Base-by-base conservation (phyloP, 2,113 vertebrate genomes). In the Fregata magnificens region DNA sequence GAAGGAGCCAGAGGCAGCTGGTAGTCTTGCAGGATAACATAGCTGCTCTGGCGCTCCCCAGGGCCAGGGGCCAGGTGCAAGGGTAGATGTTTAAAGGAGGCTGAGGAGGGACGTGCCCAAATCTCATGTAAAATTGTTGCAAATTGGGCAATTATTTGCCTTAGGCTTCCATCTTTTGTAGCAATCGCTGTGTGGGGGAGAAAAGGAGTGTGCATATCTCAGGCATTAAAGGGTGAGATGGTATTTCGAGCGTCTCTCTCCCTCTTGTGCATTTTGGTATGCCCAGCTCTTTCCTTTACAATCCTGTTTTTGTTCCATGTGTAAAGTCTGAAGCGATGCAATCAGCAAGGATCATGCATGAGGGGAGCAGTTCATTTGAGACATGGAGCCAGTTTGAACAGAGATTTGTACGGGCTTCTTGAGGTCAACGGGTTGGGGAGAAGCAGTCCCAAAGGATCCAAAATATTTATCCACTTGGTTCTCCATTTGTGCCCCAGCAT, bases 301-400 rank as follows among this genome's bases (percentile, higher is more conserved):
- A 15, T 34, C 69, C 36, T 34, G 16, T 2, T 88, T 85, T 70
- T 62, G 8, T 82, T 76, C 44, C 65, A 2, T 5, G 2, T 19
- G 16, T 26, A 16, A 65, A 61, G 38, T 19, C 42, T 16, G 17
- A 59, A 50, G 70, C 0, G 1, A 7, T 63, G 74, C 40, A 17
- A 3, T 7, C 1, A 1, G 15, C 11, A 38, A 24, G 63, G 34
- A 81, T 25, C 34, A 10, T 8, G 13, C 7, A 11, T 0, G 3
- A 58, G 9, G 19, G 47, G n/a, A 58, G n/a, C 11, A 31, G 34
- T 11, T 83, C 8, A 2, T 29, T 19, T 50, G 52, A 44, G 53
- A 11, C 15, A 26, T 0, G 0, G 32, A 83, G 15, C 15, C n/a
- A n/a, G 34, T 44, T 31, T 62, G 69, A 84, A 59, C 20, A 62